phyloP scores from a whole-genome alignment of 2,113 vertebrate genomes.

The Mastomys natalensis region DNA sequence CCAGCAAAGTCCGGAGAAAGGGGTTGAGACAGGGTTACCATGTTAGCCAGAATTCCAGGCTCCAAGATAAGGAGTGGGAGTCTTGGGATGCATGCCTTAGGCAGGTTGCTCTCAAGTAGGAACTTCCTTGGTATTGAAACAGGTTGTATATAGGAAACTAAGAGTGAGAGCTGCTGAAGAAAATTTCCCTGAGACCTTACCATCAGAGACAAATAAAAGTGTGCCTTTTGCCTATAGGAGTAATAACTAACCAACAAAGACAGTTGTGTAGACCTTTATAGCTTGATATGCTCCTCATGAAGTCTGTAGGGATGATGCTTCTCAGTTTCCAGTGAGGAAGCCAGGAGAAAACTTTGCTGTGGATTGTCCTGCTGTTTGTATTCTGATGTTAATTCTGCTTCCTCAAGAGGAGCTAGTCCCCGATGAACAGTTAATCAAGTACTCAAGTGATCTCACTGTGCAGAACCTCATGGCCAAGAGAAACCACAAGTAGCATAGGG shows the following conservation, averaged over 20 bases:
- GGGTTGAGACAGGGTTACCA: neutral
- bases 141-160: neutral
- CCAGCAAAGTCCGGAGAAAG: neutral
- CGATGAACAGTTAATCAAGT: too few species aligned
- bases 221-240: neutral
- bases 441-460: too few species aligned
- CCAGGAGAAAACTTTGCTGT: neutral
- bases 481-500: too few species aligned
- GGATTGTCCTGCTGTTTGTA: too few species aligned
- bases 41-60: neutral
- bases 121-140: neutral
- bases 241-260: neutral
- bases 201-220: neutral
- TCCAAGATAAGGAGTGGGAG: neutral
- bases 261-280: neutral
- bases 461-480: too few species aligned
- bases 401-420: too few species aligned
- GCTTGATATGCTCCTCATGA: neutral
- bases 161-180: neutral
- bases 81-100: neutral
- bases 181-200: neutral
- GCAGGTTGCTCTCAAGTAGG: neutral
- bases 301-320: neutral
- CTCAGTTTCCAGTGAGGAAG: neutral
- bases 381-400: too few species aligned